Conservation (phyloP, 2,113 vertebrate species). For the Sinocyclocheilus anophthalmus region DNA sequence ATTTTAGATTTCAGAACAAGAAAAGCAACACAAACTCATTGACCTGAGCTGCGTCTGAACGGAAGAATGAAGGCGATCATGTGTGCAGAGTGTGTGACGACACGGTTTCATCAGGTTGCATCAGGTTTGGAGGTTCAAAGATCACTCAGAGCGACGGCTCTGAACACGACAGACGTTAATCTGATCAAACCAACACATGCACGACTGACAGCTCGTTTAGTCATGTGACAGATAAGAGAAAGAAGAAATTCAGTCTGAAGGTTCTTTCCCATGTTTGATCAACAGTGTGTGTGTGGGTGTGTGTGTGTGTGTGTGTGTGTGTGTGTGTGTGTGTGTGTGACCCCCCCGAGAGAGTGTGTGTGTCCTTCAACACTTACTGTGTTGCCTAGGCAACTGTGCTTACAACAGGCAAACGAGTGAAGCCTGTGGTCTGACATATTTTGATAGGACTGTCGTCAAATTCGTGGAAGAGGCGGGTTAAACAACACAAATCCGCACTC, state of each 20-base stretch:
- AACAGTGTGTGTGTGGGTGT: slow-evolving; percentile 12
- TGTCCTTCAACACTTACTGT: slow-evolving; percentile 54
- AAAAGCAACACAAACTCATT: not conserved
- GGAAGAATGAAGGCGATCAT: not conserved
- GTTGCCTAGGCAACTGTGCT: slow-evolving; percentile 73
- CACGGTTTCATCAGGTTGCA: not conserved
- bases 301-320: slow-evolving; percentile 37
- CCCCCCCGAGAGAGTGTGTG: not conserved
- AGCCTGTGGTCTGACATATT: slow-evolving; percentile 68
- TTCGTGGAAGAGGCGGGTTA: not conserved
- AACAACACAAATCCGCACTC: not conserved
- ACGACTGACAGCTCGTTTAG: not conserved
- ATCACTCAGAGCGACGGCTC: not conserved
- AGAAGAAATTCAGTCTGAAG: slow-evolving; percentile 15
- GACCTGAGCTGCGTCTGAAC: not conserved
- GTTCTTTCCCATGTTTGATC: slow-evolving; percentile 28
- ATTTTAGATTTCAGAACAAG: not conserved
- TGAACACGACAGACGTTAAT: slow-evolving; percentile 26
- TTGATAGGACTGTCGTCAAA: slow-evolving; percentile 75
- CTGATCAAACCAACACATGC: slow-evolving; percentile 25
- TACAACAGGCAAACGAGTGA: slow-evolving; percentile 68
- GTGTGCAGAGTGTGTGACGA: not conserved
- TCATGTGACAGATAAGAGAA: slow-evolving; percentile 44
- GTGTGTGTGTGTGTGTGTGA: slow-evolving; percentile 31
- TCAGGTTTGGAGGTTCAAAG: slow-evolving; percentile 12